Evolutionary conservation across 2,797 vertebrate genomes (phyloP).

Genomic region (Hybognathus amarus): DNA sequence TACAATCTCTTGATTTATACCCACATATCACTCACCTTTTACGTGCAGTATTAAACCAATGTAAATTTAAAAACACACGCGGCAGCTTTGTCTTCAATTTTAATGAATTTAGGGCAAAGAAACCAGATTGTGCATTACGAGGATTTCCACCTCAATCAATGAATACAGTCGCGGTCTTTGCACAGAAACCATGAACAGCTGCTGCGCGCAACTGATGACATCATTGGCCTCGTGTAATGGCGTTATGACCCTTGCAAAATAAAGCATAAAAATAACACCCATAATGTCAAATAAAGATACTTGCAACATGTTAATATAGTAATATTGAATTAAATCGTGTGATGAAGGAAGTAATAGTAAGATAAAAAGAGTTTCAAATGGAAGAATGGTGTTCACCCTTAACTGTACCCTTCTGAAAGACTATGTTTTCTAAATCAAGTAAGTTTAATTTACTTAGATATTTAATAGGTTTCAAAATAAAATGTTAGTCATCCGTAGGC

Average conservation of each 20-base stretch:
- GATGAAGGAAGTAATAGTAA: background rate
- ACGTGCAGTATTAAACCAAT: constrained; percentile 64
- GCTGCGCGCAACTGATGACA: constrained; percentile 58
- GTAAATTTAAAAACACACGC: constrained; percentile 38
- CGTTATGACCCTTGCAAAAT: background rate
- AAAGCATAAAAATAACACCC: background rate
- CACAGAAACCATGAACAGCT: constrained; percentile 56
- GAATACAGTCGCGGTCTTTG: constrained; percentile 68
- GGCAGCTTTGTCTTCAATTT: constrained; percentile 26
- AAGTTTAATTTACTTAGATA: background rate
- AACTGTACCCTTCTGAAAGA: background rate
- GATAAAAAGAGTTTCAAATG: background rate
- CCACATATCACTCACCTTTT: constrained; percentile 71
- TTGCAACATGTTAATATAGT: background rate
- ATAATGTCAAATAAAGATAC: background rate
- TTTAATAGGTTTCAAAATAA: background rate
- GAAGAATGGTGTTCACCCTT: background rate
- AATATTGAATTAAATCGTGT: background rate
- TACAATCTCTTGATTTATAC: background rate
- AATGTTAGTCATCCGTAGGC: background rate
- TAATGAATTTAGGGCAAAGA: constrained; percentile 5
- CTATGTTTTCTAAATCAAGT: background rate
- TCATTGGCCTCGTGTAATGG: constrained; percentile 12
- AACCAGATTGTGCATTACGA: constrained; percentile 67
- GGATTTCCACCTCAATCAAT: constrained; percentile 77